Conservation (phyloP, 2,888 invertebrate genomes). For the Epinotia nisella region DNA sequence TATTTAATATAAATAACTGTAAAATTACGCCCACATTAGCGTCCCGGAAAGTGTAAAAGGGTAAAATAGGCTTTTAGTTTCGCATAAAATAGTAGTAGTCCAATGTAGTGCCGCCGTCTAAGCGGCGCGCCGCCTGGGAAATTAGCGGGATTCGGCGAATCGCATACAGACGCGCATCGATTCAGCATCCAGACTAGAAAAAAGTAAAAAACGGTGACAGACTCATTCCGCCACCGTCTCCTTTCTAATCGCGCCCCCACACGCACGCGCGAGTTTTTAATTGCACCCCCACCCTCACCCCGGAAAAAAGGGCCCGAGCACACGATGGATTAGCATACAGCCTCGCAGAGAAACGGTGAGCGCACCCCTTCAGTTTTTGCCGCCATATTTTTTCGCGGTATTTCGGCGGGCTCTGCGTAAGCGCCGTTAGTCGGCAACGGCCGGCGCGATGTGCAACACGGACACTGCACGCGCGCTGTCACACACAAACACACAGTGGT, state of each 20-base stretch:
- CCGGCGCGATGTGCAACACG: slow-evolving; percentile 77
- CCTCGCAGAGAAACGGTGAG: slow-evolving; percentile 72
- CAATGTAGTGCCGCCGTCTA: slow-evolving; percentile 33
- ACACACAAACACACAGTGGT: slow-evolving; percentile 41
- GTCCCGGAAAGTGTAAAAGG: neutral
- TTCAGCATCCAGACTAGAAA: slow-evolving; percentile 76
- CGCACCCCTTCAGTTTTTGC: slow-evolving; percentile 82
- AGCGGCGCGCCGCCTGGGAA: slow-evolving; percentile 19
- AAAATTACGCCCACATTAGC: neutral
- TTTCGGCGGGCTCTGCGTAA: slow-evolving; percentile 73
- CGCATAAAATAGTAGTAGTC: slow-evolving; percentile 6
- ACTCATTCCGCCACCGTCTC: slow-evolving; percentile 81
- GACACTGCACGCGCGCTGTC: slow-evolving; percentile 51
- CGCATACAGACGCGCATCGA: slow-evolving; percentile 43
- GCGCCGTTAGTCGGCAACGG: slow-evolving; percentile 79
- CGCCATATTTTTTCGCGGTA: slow-evolving; percentile 78
- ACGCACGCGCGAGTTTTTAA: slow-evolving; percentile 84
- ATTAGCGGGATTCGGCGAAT: slow-evolving; percentile 27
- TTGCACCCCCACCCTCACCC: slow-evolving; percentile 80
- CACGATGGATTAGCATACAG: slow-evolving; percentile 84
- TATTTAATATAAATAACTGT: too few relatives aligned
- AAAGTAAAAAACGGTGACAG: slow-evolving; percentile 80
- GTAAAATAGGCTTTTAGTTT: neutral
- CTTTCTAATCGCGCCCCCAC: slow-evolving; percentile 83
- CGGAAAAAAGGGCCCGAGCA: slow-evolving; percentile 78